Evolutionary conservation across 1,140 invertebrate genomes (phyloP), one percentile per base, ranked within the genome.

Genomic region (Brachionus paranguensis): DNA sequence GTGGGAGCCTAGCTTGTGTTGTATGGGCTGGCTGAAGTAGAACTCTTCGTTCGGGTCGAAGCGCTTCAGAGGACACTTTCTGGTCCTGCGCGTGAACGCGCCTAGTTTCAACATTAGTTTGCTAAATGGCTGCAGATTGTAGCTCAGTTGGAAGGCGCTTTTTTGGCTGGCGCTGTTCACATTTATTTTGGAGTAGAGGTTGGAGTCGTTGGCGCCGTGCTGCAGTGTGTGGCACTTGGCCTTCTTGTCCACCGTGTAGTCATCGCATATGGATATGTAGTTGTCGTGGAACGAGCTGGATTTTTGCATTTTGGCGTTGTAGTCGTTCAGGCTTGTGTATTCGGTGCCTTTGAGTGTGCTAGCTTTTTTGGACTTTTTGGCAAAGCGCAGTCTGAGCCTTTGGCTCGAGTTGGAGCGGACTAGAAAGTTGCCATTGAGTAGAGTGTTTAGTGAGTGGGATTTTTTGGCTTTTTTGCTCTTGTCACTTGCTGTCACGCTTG

Each of bases 21-120:
- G 68, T 20, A 72, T n/a, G 4, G 68, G 33, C 17, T 43, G 37
- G 33, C 24, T 45, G 7, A 43, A 20, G 47, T 50, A 76, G 29
- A 76, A 76, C 33, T 76, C 43, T 76, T 76, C 72, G n/a, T 76
- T 76, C 12, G 72, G 72, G 29, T 76, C 72, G 24, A 76, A 76
- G 0, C n/a, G 20, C 45, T 76, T 76, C 1, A 14, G 7, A 11
- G 72, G 72, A 72, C 41, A 72, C 17, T 72, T 72, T 41, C 4
- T 72, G n/a, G 41, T 17, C 3, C 41, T 45, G 0, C 68, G 68
- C 8, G 68, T 20, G 33, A 72, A 72, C 4, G 14, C 68, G 29
- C 68, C 37, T 8, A 72, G 10, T 27, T 72, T 72, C n/a, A 43
- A 11, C 17, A 72, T 41, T 3, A 72, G 17, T 43, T 11, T 41